phyloP scores from a whole-genome alignment of 2,113 vertebrate species.

The Pollimyrus isidori region DNA sequence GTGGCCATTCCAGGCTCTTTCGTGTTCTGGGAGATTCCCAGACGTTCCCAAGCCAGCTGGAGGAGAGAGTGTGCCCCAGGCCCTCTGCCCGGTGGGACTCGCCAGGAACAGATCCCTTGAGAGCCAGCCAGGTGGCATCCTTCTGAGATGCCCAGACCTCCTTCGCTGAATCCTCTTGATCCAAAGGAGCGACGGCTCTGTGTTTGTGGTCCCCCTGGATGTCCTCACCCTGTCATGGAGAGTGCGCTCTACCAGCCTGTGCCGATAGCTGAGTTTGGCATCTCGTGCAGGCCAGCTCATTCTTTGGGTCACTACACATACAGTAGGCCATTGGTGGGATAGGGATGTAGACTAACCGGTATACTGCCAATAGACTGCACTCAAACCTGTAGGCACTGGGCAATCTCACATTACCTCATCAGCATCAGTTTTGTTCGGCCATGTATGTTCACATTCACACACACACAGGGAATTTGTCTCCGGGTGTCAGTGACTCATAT shows the following conservation, averaged over 20 bases:
- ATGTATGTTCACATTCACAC: neutral
- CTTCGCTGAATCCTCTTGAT: neutral
- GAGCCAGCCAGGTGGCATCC: neutral
- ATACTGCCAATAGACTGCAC: neutral
- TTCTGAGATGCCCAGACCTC: neutral
- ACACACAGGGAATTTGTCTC: neutral
- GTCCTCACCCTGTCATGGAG: neutral
- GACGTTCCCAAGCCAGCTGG: neutral
- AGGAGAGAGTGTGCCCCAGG: neutral
- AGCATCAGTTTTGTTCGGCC: neutral
- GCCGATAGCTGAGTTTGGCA: neutral
- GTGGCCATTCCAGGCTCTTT: neutral
- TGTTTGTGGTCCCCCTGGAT: neutral
- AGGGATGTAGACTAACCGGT: neutral
- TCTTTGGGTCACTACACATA: neutral
- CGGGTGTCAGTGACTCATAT: neutral
- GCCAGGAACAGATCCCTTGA: neutral
- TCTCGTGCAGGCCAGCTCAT: neutral
- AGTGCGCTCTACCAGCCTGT: neutral
- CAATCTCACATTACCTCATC: neutral
- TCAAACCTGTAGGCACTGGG: neutral
- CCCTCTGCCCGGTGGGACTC: neutral
- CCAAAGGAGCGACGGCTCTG: neutral
- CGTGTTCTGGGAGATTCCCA: neutral
- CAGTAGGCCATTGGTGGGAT: neutral